These are phyloP conservation scores for Synodontis membranacea DNA, from an alignment of 2,113 vertebrate species.

Conservation along the genomic window DNA sequence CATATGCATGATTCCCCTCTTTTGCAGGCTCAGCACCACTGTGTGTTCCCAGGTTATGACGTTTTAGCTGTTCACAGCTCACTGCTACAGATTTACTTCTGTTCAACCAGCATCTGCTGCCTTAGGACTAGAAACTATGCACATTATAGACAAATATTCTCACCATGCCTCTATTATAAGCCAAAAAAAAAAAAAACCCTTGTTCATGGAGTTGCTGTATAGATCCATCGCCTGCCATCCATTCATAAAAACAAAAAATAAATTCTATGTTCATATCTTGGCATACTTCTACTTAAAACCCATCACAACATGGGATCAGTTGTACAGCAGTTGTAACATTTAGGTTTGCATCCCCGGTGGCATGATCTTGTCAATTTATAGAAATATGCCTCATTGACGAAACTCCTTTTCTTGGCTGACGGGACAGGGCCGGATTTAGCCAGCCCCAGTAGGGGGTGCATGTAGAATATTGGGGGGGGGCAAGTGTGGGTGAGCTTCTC, in stretches of 20 bases:
- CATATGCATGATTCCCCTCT: not conserved
- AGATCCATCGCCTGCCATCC: not conserved
- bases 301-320: not conserved
- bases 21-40: not conserved
- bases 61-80: not conserved
- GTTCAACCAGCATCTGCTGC: not conserved
- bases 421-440: too few species aligned
- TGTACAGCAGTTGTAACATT: not conserved
- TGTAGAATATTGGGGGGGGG: too few species aligned
- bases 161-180: not conserved
- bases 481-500: too few species aligned
- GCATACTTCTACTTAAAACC: not conserved
- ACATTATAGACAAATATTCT: not conserved
- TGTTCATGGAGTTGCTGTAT: not conserved
- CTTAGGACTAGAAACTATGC: not conserved
- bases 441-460: too few species aligned
- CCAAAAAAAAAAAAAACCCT: not conserved
- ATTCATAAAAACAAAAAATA: not conserved
- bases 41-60: not conserved
- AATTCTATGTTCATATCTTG: not conserved
- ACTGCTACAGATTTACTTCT: not conserved
- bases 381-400: not conserved
- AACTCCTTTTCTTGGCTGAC: not conserved
- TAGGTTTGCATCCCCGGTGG: not conserved
- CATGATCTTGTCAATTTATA: not conserved